Evolutionary conservation across 30 jellyfish, hydroid and myxozoan genomes (phyloP), one percentile per base, ranked within the genome.

Genomic region (Mastigias papua): DNA sequence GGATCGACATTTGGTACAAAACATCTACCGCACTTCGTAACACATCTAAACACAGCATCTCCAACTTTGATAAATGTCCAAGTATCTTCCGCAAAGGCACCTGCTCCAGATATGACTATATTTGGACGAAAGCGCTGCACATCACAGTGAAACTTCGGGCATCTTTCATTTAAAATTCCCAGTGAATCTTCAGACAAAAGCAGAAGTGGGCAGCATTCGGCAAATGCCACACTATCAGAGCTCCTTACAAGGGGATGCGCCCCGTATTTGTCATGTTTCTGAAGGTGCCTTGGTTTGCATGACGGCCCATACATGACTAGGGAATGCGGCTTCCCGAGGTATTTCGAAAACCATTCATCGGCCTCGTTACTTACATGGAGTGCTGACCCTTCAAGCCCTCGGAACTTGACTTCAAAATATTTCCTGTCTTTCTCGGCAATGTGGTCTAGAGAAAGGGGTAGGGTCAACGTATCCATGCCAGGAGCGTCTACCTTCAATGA

Each of bases 61-160:
- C 91, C 91, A 1, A 87, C 68, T 57, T 64, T 87, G 23, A 87
- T 28, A 13, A 22, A 49, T 8, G 25, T 27, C 96, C 90, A 77
- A 13, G 90, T 23, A 62, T 87, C 96, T 71, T 87, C 96, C 28
- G 81, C 87, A 78, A 87, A 87, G 46, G 83, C 82, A 13, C 54
- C 82, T 15, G 86, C 82, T 0, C 96, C 91, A 11, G 34, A 32
- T 0, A 87, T 69, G 2, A 78, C 76, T 25, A 87, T 81, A 79
- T 87, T 87, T 26, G 96, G 91, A 35, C 96, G 81, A 46, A 87
- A 87, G n/a, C 96, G 87, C 28, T 65, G 69, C 90, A 77, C 54
- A 9, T 69, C 73, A 29, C 66, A 65, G 15, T 87, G 51, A 21
- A 70, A 22, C 23, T 78, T 86, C 15, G 76, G 34, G 48, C 77